Base-by-base conservation (phyloP, 1,140 invertebrate species). In the Drosophila biarmipes region DNA sequence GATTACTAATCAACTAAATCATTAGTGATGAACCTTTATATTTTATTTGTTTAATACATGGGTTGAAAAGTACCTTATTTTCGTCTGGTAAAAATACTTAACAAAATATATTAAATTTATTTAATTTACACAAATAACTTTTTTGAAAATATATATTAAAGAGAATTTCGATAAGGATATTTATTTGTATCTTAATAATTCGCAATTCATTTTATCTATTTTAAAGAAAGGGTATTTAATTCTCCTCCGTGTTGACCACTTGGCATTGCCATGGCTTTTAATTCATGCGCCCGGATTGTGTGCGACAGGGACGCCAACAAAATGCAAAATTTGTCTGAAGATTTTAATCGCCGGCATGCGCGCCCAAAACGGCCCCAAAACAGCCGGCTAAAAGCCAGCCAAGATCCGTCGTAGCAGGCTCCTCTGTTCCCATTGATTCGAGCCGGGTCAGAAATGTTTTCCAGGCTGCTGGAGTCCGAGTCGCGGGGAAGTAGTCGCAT, bases 271-370 rank as follows among this genome's bases (percentile, higher is more conserved):
- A 51, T 45, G 73, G 56, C 57, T 73, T 86, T 89, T 89, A 89
- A 89, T 89, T 89, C 84, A 89, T 89, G 79, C 61, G 64, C 48
- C 59, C 45, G 74, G 57, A 48, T 46, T 78, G 69, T 63, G 68
- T 67, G 69, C 61, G 78, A 87, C 73, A 73, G 84, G 57, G 85
- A 89, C 68, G 84, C 85, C 79, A 89, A 72, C 84, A 73, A 89
- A 89, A 89, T 89, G 84, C 84, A 89, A 89, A 89, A 89, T 89
- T 89, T 89, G 84, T 89, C 84, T 89, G 84, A 77, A 89, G 84
- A 89, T 89, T 89, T 89, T 89, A 89, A 89, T 89, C 84, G 84
- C 63, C 78, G 79, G 84, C 84, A 79, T 87, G 82, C 72, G 82
- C 82, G 72, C 84, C 80, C 84, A 87, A 79, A 89, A 79, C 82